Evolutionary conservation across 2,113 vertebrate genomes (phyloP).

Genomic region (Collichthys lucidus): DNA sequence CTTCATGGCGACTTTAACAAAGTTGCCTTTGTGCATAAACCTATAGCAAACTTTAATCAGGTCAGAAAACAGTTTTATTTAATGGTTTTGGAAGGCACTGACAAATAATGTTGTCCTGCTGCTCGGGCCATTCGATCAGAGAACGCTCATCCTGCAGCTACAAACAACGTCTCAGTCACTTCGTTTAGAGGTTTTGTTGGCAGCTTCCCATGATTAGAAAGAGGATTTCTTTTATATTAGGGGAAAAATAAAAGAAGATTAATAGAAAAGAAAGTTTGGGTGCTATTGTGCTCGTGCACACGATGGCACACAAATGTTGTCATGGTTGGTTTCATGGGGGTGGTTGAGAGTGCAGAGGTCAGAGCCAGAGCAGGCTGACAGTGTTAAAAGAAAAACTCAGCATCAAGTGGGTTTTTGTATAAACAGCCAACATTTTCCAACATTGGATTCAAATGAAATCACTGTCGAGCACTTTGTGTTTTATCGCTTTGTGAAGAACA

Average conservation of each 20-base stretch:
- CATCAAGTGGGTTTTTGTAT: background rate
- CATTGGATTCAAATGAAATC: constrained; percentile 34
- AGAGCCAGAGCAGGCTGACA: background rate
- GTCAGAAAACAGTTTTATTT: no score
- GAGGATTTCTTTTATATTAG: background rate
- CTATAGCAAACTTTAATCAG: no score
- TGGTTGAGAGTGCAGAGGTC: background rate
- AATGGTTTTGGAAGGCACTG: no score
- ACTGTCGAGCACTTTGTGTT: constrained; percentile 42
- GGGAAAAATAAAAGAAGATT: background rate
- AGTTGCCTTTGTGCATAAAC: no score
- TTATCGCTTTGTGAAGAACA: constrained; percentile 53
- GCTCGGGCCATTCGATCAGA: no score
- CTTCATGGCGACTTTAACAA: no score
- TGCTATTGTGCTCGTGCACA: background rate
- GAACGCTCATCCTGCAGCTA: no score
- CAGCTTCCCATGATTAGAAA: background rate
- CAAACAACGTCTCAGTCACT: no score
- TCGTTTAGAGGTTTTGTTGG: background rate
- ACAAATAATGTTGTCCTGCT: no score
- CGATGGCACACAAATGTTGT: background rate
- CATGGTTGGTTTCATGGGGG: background rate
- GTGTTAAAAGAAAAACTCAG: background rate
- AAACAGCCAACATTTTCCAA: constrained; percentile 5
- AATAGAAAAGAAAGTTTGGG: background rate